Base-by-base conservation (phyloP, 2,888 invertebrate species). In the Volucella bombylans region DNA sequence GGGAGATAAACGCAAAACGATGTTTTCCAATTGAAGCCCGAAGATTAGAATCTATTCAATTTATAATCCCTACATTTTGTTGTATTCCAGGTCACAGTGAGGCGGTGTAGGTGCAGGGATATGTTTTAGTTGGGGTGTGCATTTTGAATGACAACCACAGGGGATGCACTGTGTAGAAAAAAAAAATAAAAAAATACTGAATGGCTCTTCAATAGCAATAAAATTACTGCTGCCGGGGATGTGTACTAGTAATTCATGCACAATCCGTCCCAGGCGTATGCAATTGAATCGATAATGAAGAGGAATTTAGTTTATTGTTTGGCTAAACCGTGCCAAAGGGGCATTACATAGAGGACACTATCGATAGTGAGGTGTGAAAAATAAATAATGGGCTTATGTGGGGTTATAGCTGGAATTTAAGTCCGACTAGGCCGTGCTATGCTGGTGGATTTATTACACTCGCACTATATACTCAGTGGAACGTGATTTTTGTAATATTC, bases 21-120 rank as follows among this genome's bases (percentile, higher is more conserved):
- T 76, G 80, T 68, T 80, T 79, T 67, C 45, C 79, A 52, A 67
- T 76, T 71, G 61, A 76, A 76, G 80, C 55, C 55, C 67, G 23
- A 55, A 80, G 83, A 85, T 85, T 85, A 76, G 83, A 80, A 80
- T 83, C 80, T 74, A 85, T 85, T 85, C 79, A 85, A 85, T 85
- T 85, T 85, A 85, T 85, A 80, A 85, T 85, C 61, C 67, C 9
- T 39, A 39, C 52, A 65, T 79, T 71, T 57, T 77, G 52, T 54
- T 77, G 47, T 55, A 78, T 65, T 64, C 43, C 52, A 31, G 71
- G 57, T 71, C 49, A 65, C 31, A 31, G 31, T 45, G 8, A 39
- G 31, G 4, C 14, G 8, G n/a, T 49, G 38, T 18, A 11, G 55
- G 18, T 12, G 38, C 14, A 8, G 31, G 2, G 31, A 31, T 31